Base-by-base conservation (phyloP, 2,888 invertebrate genomes). In the Aporophyla nigra region DNA sequence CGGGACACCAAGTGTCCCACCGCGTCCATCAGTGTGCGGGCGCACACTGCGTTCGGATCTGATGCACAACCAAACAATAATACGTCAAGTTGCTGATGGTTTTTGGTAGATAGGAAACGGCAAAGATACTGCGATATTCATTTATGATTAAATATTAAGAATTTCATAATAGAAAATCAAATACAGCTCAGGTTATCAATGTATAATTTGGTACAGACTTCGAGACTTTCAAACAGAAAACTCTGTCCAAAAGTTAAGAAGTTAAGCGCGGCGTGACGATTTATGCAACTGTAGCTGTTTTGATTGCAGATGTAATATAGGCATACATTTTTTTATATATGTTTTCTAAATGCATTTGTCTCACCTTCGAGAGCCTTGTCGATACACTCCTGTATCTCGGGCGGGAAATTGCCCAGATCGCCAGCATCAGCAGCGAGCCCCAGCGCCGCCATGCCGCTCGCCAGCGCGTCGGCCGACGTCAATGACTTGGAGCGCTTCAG, bases 401-500 rank as follows among this genome's bases (percentile, higher is more conserved):
- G 95, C 49, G 98, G 97, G 92, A 98, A 98, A 90, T 97, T 97
- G 21, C 98, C 98, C 81, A 98, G 97, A 90, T 98, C 98, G 0
- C 98, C 98, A 5, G 98, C 97, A 83, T 98, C 98, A 2, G 98
- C 97, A 51, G 98, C 98, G 53, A 97, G 93, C 0, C 97, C 97
- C 86, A 98, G 94, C n/a, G 98, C 97, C 53, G 98, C 98, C 93
- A 97, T 97, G 27, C 98, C 97, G 65, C 98, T 97, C 68, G 97
- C 97, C 83, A 97, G 94, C 19, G 98, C 97, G 90, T 98, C 98
- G 0, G 98, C 97, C 0, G 98, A 98, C 16, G 98, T 98, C 87
- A 98, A 94, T 76, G 98, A 98, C 94, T 98, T 98, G 79, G 98
- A 98, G 67, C 98, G 97, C 94, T 98, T 98, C 80, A 98, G 93